Evolutionary conservation across 1,140 invertebrate genomes (phyloP), one percentile per base, ranked within the genome.

Genomic region (Portunus trituberculatus): DNA sequence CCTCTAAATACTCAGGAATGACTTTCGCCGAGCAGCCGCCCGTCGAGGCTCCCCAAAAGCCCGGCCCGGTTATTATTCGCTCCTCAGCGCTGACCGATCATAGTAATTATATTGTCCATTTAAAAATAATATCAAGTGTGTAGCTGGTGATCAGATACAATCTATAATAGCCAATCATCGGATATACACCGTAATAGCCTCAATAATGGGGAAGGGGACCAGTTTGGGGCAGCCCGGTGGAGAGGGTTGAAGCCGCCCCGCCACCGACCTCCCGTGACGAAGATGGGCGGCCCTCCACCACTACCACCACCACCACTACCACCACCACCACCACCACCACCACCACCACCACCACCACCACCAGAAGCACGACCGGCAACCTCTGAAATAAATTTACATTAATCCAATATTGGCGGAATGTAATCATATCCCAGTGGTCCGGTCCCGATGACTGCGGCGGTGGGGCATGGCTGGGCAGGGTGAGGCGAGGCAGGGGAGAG

Each of bases 71-170:
- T 31, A 91, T 93, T 86, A 93, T 86, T 48, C 32, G 82, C 76
- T 48, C 59, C 32, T 52, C 31, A 83, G 39, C 82, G 76, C 32
- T 28, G 20, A 86, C n/a, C 6, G 45, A 93, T 93, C 29, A 93
- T 93, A 93, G 48, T 93, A 29, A 86, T 93, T 93, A 93, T 46
- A 93, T 83, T 46, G n/a, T 14, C 92, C 92, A 86, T 83, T 93
- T 93, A 39, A 28, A 93, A 93, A 93, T 93, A 93, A 93, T 93
- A 86, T 93, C 82, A 45, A 39, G 92, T 39, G 39, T 86, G 59
- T 46, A 86, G 39, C 32, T 25, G 76, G 82, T 48, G 29, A 86
- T 93, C 76, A 93, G 82, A 93, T 86, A 93, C 84, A 29, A 93
- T 93, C 92, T 48, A 48, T 93, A 86, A 93, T 93, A 93, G 45